Evolutionary conservation across 2,797 vertebrate genomes (phyloP).

Genomic region (Phalanger gymnotis): DNA sequence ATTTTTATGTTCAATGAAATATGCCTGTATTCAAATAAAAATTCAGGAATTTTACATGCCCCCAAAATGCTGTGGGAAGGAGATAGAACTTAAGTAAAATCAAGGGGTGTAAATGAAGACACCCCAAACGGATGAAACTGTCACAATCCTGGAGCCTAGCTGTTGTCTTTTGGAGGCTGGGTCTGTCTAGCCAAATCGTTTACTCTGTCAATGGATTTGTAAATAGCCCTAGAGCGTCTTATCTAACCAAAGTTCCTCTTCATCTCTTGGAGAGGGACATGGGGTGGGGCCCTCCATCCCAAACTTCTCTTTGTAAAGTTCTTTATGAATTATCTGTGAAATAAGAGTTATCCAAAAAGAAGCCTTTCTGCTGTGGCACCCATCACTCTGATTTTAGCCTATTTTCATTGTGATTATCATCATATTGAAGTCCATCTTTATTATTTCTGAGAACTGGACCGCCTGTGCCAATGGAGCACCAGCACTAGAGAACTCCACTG

Average conservation of each 20-base stretch:
- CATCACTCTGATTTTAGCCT: neutral
- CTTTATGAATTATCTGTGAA: neutral
- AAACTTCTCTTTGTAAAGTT: neutral
- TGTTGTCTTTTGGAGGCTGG: neutral
- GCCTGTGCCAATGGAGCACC: neutral
- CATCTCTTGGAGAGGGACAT: no score
- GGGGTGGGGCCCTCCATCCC: no score
- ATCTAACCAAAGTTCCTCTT: neutral
- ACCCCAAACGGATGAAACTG: neutral
- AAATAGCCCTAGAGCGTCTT: neutral
- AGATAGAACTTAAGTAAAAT: neutral
- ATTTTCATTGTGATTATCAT: neutral
- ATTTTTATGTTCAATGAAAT: neutral
- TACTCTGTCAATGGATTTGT: neutral
- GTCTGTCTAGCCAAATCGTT: neutral
- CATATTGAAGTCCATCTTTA: neutral
- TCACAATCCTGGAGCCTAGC: neutral
- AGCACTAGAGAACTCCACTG: neutral
- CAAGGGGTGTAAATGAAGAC: neutral
- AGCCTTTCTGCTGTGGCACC: neutral
- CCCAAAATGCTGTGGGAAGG: neutral
- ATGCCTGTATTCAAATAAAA: slow-evolving; percentile 43
- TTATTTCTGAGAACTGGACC: slow-evolving; percentile 25
- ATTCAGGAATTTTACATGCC: slow-evolving; percentile 6
- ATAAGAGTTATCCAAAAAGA: neutral